These are phyloP conservation scores for Anguilla megastoma DNA, from an alignment of 2,797 vertebrate species.

Conservation along the genomic window DNA sequence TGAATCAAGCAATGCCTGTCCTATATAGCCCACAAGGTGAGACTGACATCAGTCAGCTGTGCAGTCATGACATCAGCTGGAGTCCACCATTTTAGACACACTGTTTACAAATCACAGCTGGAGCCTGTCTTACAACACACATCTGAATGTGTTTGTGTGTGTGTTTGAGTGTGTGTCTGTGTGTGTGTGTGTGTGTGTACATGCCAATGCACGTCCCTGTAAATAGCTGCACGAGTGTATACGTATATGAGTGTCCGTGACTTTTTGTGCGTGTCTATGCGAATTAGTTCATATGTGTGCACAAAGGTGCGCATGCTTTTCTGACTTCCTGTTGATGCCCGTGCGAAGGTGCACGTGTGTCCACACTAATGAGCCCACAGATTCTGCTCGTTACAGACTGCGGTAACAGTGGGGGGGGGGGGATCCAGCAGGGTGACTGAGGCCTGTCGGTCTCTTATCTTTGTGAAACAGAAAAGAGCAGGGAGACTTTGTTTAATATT, in stretches of 20 bases:
- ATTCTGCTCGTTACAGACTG: background rate
- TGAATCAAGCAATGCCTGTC: background rate
- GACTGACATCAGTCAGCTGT: background rate
- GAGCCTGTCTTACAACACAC: background rate
- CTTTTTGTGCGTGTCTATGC: background rate
- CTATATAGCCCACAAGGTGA: background rate
- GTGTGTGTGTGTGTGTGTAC: background rate
- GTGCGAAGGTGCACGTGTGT: background rate
- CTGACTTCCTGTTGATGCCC: background rate
- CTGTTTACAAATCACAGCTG: slow-evolving; percentile 4
- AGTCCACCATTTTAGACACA: background rate
- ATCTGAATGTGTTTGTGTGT: background rate
- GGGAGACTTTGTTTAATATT: slow-evolving; percentile 3
- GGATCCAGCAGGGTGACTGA: background rate
- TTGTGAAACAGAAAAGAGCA: background rate
- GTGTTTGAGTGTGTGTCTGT: background rate
- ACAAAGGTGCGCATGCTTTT: background rate
- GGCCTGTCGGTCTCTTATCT: background rate
- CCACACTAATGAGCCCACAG: background rate
- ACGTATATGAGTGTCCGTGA: background rate
- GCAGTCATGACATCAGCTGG: background rate
- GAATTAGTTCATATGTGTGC: background rate
- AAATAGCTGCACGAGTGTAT: background rate
- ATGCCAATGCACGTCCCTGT: background rate
- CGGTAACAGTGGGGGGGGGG: background rate